These are phyloP conservation scores for Lycodopsis pacificus DNA, from an alignment of 2,797 vertebrate species.

Conservation along the genomic window DNA sequence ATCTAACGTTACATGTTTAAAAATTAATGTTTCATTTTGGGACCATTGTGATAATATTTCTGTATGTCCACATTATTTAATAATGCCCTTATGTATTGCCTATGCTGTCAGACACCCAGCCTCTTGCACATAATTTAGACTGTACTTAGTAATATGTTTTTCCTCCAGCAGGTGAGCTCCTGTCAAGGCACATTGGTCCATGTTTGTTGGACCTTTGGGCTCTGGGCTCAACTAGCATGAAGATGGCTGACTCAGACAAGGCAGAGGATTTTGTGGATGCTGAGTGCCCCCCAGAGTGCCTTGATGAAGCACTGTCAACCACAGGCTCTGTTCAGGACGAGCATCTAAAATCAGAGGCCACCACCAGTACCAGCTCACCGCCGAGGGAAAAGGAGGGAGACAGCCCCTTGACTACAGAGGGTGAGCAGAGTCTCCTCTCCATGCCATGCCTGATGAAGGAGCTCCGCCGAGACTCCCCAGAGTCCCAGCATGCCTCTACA, in stretches of 20 bases:
- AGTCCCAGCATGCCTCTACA: slow-evolving; percentile 91
- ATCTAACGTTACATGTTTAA: not conserved
- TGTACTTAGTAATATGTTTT: slow-evolving; percentile 10
- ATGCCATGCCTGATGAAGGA: slow-evolving; percentile 97
- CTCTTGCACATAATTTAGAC: not conserved
- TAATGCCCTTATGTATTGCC: not conserved
- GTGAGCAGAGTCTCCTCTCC: slow-evolving; percentile 88
- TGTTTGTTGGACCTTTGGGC: slow-evolving; percentile 80
- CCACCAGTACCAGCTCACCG: slow-evolving; percentile 81
- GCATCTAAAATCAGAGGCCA: slow-evolving; percentile 86
- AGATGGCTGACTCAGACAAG: slow-evolving; percentile 95
- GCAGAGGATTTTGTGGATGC: slow-evolving; percentile 90
- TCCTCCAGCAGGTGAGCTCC: slow-evolving; percentile 80
- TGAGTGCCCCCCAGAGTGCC: slow-evolving; percentile 87
- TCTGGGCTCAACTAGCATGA: slow-evolving; percentile 89
- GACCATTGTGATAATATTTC: not conserved
- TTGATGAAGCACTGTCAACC: slow-evolving; percentile 78
- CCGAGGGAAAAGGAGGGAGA: slow-evolving; percentile 83
- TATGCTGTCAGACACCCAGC: not conserved
- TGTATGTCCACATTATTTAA: not conserved
- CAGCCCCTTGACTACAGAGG: slow-evolving; percentile 82
- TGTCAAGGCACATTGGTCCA: slow-evolving; percentile 81
- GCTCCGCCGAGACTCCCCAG: slow-evolving; percentile 91
- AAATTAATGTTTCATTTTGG: no score
- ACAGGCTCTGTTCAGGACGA: slow-evolving; percentile 82